phyloP scores from a whole-genome alignment of 1,140 invertebrate species.

The Drosophila pachea region DNA sequence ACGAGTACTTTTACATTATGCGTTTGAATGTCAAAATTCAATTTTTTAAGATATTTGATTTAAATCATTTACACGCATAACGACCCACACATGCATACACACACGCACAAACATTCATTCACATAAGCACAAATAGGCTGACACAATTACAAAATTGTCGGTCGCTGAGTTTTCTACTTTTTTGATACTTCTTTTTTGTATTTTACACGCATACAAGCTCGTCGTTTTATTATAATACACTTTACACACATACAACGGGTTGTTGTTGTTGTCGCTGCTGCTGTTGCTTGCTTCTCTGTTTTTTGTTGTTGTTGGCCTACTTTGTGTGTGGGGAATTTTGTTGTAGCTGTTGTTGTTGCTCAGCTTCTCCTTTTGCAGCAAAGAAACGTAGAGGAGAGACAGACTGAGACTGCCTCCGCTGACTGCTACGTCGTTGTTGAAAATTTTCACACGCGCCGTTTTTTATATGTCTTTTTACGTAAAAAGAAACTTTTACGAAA shows the following conservation, averaged over 20 bases:
- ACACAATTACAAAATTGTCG: constrained; percentile 61
- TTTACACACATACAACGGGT: constrained; percentile 36
- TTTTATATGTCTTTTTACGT: constrained; percentile 65
- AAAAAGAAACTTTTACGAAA: constrained; percentile 65
- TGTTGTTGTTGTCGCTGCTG: constrained; percentile 50
- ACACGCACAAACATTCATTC: constrained; percentile 8
- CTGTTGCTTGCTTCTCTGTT: constrained; percentile 55
- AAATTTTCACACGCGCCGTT: constrained; percentile 75
- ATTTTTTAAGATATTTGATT: constrained; percentile 60
- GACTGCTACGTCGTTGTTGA: constrained; percentile 50
- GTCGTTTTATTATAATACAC: constrained; percentile 48
- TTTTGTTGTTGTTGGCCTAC: constrained; percentile 72
- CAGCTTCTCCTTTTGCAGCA: constrained; percentile 62
- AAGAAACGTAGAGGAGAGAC: constrained; percentile 38
- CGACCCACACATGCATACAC: constrained; percentile 2
- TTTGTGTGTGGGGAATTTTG: constrained; percentile 64
- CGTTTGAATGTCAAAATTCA: constrained; percentile 45
- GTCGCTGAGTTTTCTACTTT: constrained; percentile 40
- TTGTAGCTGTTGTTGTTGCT: constrained; percentile 53
- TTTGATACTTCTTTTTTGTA: constrained; percentile 47
- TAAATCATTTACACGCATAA: constrained; percentile 52
- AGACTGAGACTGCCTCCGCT: constrained; percentile 27
- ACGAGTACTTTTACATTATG: constrained; percentile 7
- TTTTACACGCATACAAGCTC: constrained; percentile 20
- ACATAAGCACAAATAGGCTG: constrained; percentile 40